These are phyloP conservation scores for Tricholaema leucomelas DNA, from an alignment of 2,113 vertebrate genomes.

Conservation along the genomic window DNA sequence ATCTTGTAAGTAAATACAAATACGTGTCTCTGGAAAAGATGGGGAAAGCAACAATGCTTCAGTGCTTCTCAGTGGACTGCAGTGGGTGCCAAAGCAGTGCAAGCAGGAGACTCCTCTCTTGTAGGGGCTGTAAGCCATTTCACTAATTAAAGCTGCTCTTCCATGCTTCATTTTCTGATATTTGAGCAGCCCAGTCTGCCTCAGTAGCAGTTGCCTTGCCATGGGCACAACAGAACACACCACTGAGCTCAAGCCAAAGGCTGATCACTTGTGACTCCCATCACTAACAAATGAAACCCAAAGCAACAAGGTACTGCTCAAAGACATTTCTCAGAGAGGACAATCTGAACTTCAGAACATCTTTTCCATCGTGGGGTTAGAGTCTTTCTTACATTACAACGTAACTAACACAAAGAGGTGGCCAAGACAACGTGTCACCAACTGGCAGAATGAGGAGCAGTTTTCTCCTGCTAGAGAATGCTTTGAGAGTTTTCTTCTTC, in stretches of 20 bases:
- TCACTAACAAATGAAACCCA: not conserved
- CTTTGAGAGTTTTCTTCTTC: rapidly evolving
- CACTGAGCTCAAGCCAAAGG: not conserved
- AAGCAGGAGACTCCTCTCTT: not conserved
- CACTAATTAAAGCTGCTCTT: not conserved
- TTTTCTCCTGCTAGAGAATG: not conserved
- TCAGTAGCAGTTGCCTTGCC: not conserved
- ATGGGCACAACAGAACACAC: rapidly evolving
- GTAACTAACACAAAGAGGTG: not conserved
- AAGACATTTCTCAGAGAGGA: not conserved
- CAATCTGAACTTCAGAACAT: not conserved
- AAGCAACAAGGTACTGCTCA: not conserved
- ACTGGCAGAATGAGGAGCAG: rapidly evolving
- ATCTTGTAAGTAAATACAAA: not conserved
- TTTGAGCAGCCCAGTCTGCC: not conserved
- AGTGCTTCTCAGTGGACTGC: not conserved
- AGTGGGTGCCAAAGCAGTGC: not conserved
- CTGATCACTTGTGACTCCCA: not conserved
- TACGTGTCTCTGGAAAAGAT: not conserved
- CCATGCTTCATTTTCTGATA: not conserved
- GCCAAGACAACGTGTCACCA: not conserved
- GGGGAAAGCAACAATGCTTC: not conserved
- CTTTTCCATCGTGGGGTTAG: not conserved
- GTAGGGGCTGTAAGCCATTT: not conserved
- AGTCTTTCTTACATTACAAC: not conserved